These are phyloP conservation scores for Drosophila bocqueti DNA, from an alignment of 1,140 invertebrate species.

Conservation along the genomic window DNA sequence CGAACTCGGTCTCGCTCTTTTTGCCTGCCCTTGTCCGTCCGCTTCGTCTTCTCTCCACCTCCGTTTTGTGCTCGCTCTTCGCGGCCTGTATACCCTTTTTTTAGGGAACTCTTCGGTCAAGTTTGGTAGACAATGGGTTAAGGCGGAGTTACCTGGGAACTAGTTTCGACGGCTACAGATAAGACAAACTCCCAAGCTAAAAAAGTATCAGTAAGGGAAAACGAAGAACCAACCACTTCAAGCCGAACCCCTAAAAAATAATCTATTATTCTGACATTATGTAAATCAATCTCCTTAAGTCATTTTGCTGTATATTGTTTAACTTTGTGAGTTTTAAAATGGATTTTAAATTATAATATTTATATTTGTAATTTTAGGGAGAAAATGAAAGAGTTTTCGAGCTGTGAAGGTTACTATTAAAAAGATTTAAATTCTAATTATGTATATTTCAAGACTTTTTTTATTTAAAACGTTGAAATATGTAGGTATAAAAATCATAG, in stretches of 20 bases:
- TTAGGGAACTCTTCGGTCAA: slow-evolving; percentile 32
- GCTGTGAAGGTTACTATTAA: background rate
- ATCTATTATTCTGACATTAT: slow-evolving; percentile 4
- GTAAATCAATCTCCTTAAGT: slow-evolving; percentile 3
- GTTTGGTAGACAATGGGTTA: slow-evolving; percentile 37
- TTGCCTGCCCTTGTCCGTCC: slow-evolving; percentile 25
- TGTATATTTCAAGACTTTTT: background rate
- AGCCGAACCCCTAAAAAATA: background rate
- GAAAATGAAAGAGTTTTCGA: background rate
- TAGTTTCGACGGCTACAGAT: slow-evolving; percentile 31
- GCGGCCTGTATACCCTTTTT: slow-evolving; percentile 33
- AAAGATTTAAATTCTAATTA: too few relatives aligned
- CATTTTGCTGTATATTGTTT: background rate
- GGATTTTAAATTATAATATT: background rate
- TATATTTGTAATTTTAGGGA: too few relatives aligned
- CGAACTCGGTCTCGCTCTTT: slow-evolving; percentile 44
- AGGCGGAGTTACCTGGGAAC: slow-evolving; percentile 40
- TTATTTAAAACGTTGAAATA: background rate
- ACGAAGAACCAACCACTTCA: background rate
- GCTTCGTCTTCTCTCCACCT: slow-evolving; percentile 37
- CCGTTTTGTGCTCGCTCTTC: slow-evolving; percentile 38
- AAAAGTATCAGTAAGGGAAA: background rate
- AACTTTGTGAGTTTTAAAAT: background rate
- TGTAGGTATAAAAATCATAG: background rate
- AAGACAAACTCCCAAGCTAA: slow-evolving; percentile 2